Base-by-base conservation (phyloP, 2,113 vertebrate genomes). In the Mohoua ochrocephala region DNA sequence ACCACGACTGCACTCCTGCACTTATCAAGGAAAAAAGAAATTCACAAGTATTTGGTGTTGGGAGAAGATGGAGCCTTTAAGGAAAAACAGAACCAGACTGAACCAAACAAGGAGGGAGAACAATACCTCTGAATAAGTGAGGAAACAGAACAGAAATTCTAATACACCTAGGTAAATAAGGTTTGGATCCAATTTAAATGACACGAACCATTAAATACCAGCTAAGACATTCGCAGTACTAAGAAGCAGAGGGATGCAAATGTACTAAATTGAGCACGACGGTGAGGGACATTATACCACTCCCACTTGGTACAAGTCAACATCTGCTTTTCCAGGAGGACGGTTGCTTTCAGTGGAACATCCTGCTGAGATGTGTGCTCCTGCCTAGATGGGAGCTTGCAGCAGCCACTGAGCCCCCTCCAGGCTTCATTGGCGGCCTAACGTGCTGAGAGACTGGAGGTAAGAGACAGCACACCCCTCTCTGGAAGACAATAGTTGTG, bases 201-300 rank as follows among this genome's bases (percentile, higher is more conserved):
- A 52, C 21, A n/a, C 23, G 63, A 88, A 64, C 23, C 42, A 52
- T 70, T 86, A 76, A 96, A 81, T n/a, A 93, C n/a, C 33, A 90
- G 30, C 67, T 56, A 84, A 80, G 37, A 84, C 17, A 56, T 73
- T 42, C 69, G 30, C 47, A 81, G 68, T 20, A 15, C 47, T 41
- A 84, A 79, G 81, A 90, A 93, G 75, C 56, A 87, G 74, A 88
- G 39, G 64, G 84, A 64, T 94, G 91, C 56, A 90, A 94, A 92
- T 56, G 27, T 61, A 26, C 67, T 80, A 82, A 94, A 77, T 44
- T 74, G 47, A 95, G 50, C 57, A 85, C 39, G 7, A 86, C 1
- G 0, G 11, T 28, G 63, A 81, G 37, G 47, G 64, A 74, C 73
- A 68, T 85, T 56, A 45, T 59, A 81, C 26, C 24, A 45, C 24